These are phyloP conservation scores for Hofmannophila pseudospretella DNA, from an alignment of 2,888 invertebrate genomes.

Conservation along the genomic window DNA sequence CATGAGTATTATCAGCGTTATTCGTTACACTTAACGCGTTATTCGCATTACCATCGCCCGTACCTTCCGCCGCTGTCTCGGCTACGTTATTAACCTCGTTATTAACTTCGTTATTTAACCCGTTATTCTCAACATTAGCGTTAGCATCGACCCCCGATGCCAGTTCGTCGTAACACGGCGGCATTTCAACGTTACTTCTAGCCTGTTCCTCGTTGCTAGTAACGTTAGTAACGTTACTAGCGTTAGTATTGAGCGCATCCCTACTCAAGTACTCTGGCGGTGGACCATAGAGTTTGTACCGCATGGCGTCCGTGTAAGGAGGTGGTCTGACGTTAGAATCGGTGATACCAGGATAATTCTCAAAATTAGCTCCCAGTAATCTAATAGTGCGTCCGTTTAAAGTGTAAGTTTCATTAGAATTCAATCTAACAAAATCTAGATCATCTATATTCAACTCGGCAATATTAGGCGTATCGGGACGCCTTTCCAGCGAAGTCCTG, in stretches of 20 bases:
- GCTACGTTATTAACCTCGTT: background rate
- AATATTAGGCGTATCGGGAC: slow-evolving; percentile 63
- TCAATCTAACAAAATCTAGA: slow-evolving; percentile 48
- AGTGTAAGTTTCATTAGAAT: slow-evolving; percentile 60
- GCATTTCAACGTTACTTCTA: slow-evolving; percentile 55
- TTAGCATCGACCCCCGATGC: slow-evolving; percentile 20
- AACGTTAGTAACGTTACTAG: slow-evolving; percentile 1
- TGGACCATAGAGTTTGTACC: slow-evolving; percentile 62
- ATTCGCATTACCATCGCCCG: slow-evolving; percentile 6
- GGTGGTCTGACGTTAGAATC: slow-evolving; percentile 42
- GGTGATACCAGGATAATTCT: slow-evolving; percentile 43
- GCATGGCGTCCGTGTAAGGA: slow-evolving; percentile 58
- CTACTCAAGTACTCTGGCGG: slow-evolving; percentile 62
- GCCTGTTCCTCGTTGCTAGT: slow-evolving; percentile 45
- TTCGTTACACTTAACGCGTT: slow-evolving; percentile 5
- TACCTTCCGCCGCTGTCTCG: background rate
- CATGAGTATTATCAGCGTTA: too few relatives aligned
- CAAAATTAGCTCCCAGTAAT: slow-evolving; percentile 59
- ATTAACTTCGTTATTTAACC: slow-evolving; percentile 6
- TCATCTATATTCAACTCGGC: slow-evolving; percentile 55
- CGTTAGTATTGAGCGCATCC: slow-evolving; percentile 28
- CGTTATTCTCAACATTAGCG: slow-evolving; percentile 9
- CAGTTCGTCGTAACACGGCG: slow-evolving; percentile 60
- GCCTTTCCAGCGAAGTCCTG: slow-evolving; percentile 18
- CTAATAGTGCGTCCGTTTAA: slow-evolving; percentile 63